Conservation (phyloP, 1,140 invertebrate genomes). For the Magallana angulata region DNA sequence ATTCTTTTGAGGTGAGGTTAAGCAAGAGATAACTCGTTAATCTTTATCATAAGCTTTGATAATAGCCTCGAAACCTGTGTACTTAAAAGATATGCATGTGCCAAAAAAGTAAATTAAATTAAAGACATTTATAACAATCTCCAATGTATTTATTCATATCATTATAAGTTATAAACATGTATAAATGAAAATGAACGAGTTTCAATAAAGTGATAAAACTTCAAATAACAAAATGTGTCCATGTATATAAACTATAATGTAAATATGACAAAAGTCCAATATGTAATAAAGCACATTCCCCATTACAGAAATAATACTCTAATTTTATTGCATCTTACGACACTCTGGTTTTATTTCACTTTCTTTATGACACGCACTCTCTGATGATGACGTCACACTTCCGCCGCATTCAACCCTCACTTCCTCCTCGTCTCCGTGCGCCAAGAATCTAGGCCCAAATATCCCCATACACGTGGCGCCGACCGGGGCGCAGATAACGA, state of each 20-base stretch:
- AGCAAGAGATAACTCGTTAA: too few species aligned
- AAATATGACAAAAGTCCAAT: neutral
- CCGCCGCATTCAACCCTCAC: neutral
- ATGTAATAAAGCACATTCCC: neutral
- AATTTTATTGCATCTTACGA: neutral
- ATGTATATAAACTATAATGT: neutral
- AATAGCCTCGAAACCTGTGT: too few species aligned
- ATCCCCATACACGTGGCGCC: slow-evolving; percentile 94
- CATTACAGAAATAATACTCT: neutral
- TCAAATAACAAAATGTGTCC: neutral
- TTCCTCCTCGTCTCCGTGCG: slow-evolving; percentile 50
- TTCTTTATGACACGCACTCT: slow-evolving; percentile 4
- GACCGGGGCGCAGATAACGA: slow-evolving; percentile 92
- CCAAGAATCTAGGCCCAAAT: slow-evolving; percentile 87
- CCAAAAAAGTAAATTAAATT: too few species aligned
- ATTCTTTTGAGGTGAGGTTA: too few species aligned
- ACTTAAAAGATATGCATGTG: too few species aligned
- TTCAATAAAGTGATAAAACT: neutral
- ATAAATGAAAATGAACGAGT: too few species aligned
- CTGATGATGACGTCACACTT: neutral
- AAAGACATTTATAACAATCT: too few species aligned
- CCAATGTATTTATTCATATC: too few species aligned
- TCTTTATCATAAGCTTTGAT: too few species aligned
- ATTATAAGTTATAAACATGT: too few species aligned
- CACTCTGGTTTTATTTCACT: neutral